phyloP scores from a whole-genome alignment of 2,888 invertebrate genomes.

The Gastracanthus pulcherrimus region DNA sequence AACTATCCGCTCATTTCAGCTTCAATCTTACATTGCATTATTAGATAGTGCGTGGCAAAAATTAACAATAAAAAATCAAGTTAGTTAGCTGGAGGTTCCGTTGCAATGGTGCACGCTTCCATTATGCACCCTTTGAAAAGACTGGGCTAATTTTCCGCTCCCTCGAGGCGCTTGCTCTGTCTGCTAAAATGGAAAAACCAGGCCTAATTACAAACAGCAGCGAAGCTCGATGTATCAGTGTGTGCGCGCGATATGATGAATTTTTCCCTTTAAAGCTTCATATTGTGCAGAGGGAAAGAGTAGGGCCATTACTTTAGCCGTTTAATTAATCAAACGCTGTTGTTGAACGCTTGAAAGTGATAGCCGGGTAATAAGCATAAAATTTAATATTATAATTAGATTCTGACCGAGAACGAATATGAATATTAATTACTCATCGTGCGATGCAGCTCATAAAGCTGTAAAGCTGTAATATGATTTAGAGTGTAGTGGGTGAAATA shows the following conservation, averaged over 20 bases:
- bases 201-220: conserved; percentile 7
- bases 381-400: conserved; percentile 28
- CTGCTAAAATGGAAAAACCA: background rate
- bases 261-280: too few relatives aligned
- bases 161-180: background rate
- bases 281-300: too few relatives aligned
- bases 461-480: background rate
- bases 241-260: too few relatives aligned
- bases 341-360: background rate
- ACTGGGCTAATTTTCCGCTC: background rate
- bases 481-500: too few relatives aligned
- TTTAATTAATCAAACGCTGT: background rate
- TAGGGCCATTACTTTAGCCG: too few relatives aligned
- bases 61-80: too few relatives aligned
- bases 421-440: conserved; percentile 13
- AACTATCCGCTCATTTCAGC: too few relatives aligned
- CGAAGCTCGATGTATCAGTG: background rate
- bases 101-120: background rate
- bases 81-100: too few relatives aligned
- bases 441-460: background rate
- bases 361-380: background rate
- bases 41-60: too few relatives aligned
- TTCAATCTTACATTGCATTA: too few relatives aligned
- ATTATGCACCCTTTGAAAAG: background rate
- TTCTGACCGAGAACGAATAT: background rate